A percentile compares a stretch with the other conserved stretches of the same genome.
Evolutionary conservation across 1,140 invertebrate species (phyloP).

Genomic region (Cydia splendana): DNA sequence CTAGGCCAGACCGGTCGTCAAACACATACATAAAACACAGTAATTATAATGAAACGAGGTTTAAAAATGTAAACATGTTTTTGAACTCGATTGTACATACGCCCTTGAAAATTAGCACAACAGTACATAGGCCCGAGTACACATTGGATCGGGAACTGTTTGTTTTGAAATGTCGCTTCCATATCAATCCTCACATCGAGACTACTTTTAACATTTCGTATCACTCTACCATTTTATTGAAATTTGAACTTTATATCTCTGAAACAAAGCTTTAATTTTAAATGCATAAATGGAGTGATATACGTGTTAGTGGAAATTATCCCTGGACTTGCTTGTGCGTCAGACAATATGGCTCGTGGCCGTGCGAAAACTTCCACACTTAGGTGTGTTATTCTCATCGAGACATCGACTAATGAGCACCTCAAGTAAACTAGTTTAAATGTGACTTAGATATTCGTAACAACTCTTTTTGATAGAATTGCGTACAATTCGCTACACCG

Average conservation of each 20-base stretch:
- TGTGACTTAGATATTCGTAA: background rate
- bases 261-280: background rate
- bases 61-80: background rate
- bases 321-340: slow-evolving; percentile 37
- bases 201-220: background rate
- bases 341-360: slow-evolving; percentile 38
- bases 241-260: background rate
- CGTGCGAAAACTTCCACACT: slow-evolving; percentile 45
- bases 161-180: background rate
- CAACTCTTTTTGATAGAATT: background rate
- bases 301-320: slow-evolving; percentile 35
- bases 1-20: too few relatives aligned
- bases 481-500: too few relatives aligned
- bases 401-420: too few relatives aligned
- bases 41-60: too few relatives aligned
- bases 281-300: background rate
- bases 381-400: background rate
- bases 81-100: background rate
- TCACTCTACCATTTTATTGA: background rate
- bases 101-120: background rate
- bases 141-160: background rate
- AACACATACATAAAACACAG: too few relatives aligned
- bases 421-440: background rate
- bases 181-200: background rate
- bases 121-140: background rate